phyloP scores from a whole-genome alignment of 2,888 invertebrate genomes.

The Agriopis marginaria region DNA sequence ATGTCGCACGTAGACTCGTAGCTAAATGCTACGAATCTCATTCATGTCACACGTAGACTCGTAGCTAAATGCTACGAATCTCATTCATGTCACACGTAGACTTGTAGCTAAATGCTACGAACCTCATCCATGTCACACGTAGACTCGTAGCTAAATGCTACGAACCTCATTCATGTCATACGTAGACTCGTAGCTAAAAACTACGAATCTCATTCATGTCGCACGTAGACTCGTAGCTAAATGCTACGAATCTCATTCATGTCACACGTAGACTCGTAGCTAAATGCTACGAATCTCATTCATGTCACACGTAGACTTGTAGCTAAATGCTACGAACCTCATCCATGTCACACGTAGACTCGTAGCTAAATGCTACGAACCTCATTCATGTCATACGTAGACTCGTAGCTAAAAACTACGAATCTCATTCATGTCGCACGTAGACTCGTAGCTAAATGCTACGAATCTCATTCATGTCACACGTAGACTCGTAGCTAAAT shows the following conservation, averaged over 20 bases:
- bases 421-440: no score
- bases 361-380: slow-evolving; percentile 3
- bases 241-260: no score
- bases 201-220: background rate
- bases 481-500: background rate
- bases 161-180: no score
- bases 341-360: background rate
- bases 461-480: background rate
- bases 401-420: background rate
- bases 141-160: background rate
- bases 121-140: background rate
- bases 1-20: background rate
- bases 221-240: background rate
- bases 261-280: slow-evolving; percentile 1
- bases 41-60: background rate
- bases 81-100: no score
- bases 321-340: background rate
- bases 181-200: background rate
- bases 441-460: background rate
- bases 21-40: background rate
- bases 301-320: background rate
- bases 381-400: background rate
- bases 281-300: background rate
- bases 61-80: background rate
- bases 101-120: slow-evolving; percentile 2